A percentile compares a stretch with the other conserved stretches of the same genome.
These are phyloP conservation scores for Dasyprocta punctata DNA, from an alignment of 2,113 vertebrate species.

Conservation along the genomic window DNA sequence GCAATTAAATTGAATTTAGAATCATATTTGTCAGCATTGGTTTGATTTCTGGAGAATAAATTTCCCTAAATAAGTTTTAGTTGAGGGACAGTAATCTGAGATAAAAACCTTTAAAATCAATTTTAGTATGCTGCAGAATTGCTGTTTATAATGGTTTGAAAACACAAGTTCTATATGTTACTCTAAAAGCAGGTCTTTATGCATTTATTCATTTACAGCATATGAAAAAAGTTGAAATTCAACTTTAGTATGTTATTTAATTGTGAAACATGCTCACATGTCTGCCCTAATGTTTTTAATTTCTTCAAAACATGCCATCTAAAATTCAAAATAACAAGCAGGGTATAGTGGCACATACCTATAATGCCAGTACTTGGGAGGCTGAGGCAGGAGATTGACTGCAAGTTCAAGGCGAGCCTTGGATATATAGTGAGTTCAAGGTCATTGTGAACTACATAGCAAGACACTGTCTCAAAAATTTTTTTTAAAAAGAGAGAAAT, in stretches of 20 bases:
- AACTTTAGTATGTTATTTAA: background rate
- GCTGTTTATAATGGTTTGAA: slow-evolving; percentile 39
- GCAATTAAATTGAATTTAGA: slow-evolving; percentile 79
- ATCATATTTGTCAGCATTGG: slow-evolving; percentile 63
- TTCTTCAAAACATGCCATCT: background rate
- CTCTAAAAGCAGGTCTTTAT: background rate
- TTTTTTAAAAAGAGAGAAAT: background rate
- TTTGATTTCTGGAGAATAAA: slow-evolving; percentile 83
- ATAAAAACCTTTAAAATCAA: slow-evolving; percentile 82
- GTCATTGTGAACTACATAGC: background rate
- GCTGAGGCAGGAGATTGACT: background rate
- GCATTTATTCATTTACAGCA: background rate
- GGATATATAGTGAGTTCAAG: background rate
- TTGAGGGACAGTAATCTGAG: slow-evolving; percentile 78
- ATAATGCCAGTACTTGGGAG: background rate
- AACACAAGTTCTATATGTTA: background rate
- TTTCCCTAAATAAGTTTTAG: slow-evolving; percentile 80
- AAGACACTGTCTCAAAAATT: background rate
- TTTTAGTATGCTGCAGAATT: slow-evolving; percentile 80
- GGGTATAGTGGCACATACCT: background rate
- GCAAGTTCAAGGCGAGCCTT: background rate
- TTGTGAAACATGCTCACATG: background rate
- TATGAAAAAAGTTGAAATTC: background rate
- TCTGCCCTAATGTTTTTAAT: background rate
- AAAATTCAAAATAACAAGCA: background rate